Evolutionary conservation across 2,113 vertebrate species (phyloP), one percentile per base, ranked within the genome.

Genomic region (Brevimyrus niger): DNA sequence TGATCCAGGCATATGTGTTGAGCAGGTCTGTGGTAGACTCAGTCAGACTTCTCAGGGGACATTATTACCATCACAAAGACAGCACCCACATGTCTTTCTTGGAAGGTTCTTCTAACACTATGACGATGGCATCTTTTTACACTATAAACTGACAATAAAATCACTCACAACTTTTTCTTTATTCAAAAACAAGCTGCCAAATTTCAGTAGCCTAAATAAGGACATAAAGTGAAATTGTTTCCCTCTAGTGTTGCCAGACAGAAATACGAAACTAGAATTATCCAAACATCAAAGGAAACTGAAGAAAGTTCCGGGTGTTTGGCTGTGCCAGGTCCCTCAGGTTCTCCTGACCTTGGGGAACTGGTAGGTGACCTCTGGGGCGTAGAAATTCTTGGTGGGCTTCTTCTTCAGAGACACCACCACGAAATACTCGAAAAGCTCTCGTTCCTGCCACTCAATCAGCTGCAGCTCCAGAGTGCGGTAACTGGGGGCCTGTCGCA

Each of bases 371-470:
- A 99, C 98, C 93, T 99, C 98, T 1, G 98, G 97, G 87, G 96
- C 94, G 92, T 97, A 99, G 51, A 97, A 97, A 93, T 97, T 99
- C 93, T 98, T 98, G 92, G 96, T 97, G 4, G 97, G 97, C 94
- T 98, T 99, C 95, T 98, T 99, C 96, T 97, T 99, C 92, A 99
- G 94, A 21, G 98, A 99, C 89, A 99, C 97, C 73, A 99, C 98
- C 90, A 99, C 98, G 92, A 99, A 99, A 93, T 98, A 99, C 92
- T 99, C 98, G 90, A 99, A 99, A 31, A 99, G 95, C 92, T 99
- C 98, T 90, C 98, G 96, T 91, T 99, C 98, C 94, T 99, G 98
- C 98, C 98, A 99, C 93, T 99, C 98, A 0, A 99, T 97, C 90
- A 99, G 95, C 94, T 99, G 97, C 93, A 99, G 95, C 93, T 99